These are phyloP conservation scores for Hirtodrosophila alboralis DNA, from an alignment of 2,888 invertebrate species.

Conservation along the genomic window DNA sequence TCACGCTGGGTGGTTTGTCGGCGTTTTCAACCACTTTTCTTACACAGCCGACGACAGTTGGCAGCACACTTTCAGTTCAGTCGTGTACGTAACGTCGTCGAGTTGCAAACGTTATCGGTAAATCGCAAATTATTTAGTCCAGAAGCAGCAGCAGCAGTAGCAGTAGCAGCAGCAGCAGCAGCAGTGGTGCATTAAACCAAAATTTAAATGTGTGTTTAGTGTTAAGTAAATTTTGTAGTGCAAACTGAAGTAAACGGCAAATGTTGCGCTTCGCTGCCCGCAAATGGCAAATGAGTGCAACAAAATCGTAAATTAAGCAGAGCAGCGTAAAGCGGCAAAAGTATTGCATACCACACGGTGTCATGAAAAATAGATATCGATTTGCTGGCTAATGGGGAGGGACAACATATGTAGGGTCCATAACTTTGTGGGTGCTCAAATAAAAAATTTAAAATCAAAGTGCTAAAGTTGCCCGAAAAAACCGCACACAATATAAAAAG, in stretches of 20 bases:
- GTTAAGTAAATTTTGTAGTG: conserved; percentile 44
- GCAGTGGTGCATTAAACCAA: conserved; percentile 45
- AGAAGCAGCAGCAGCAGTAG: conserved; percentile 43
- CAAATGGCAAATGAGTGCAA: conserved; percentile 45
- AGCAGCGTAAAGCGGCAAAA: conserved; percentile 45
- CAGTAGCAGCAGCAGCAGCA: conserved; percentile 35
- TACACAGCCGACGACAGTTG: conserved; percentile 37
- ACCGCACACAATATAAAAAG: conserved; percentile 1
- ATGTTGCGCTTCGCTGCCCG: conserved; percentile 63
- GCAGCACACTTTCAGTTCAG: conserved; percentile 61
- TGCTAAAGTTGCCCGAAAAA: conserved; percentile 16
- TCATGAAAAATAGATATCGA: conserved; percentile 77
- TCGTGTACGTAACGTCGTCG: conserved; percentile 82
- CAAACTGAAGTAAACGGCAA: conserved; percentile 40
- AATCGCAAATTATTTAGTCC: conserved; percentile 38
- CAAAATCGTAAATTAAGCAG: conserved; percentile 30
- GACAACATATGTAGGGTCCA: conserved; percentile 7
- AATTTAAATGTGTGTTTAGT: conserved; percentile 52
- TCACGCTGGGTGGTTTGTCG: conserved; percentile 32
- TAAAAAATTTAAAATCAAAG: conserved; percentile 36
- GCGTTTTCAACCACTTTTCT: conserved; percentile 55
- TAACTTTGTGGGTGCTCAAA: conserved; percentile 28
- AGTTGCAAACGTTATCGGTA: conserved; percentile 70
- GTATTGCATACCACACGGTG: conserved; percentile 76
- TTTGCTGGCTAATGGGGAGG: conserved; percentile 43